These are phyloP conservation scores for Benitochromis conjunctus DNA, from an alignment of 2,113 vertebrate genomes.

Conservation along the genomic window DNA sequence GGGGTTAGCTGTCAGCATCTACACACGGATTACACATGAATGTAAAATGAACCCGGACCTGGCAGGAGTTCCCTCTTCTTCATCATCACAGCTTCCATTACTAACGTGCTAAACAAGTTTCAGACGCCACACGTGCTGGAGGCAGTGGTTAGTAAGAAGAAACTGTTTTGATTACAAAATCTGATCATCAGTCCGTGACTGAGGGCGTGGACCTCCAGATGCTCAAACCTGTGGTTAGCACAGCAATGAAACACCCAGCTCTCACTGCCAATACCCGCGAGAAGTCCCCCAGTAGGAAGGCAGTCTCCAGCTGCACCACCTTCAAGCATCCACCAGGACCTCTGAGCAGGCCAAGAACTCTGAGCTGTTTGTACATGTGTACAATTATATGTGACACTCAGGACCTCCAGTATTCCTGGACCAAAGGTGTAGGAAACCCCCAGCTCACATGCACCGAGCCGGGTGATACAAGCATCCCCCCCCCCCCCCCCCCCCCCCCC, in stretches of 20 bases:
- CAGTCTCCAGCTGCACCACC: neutral
- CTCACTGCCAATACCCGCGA: accelerated
- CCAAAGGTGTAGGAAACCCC: neutral
- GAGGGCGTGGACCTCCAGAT: accelerated
- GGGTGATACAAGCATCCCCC: accelerated
- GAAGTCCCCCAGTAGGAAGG: accelerated
- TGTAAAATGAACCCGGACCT: neutral
- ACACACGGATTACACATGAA: accelerated
- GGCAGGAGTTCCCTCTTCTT: neutral
- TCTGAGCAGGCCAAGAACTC: accelerated
- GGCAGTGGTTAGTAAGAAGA: accelerated
- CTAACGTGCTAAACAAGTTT: accelerated
- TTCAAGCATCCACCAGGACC: neutral
- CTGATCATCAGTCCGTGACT: neutral
- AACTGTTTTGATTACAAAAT: neutral
- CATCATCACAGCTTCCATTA: neutral
- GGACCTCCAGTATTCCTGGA: neutral
- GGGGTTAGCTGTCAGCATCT: accelerated
- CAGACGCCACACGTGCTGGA: accelerated
- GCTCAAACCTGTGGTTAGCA: accelerated
- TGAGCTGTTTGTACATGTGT: neutral
- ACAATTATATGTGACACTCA: neutral
- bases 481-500: too few species aligned
- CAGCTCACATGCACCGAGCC: accelerated
- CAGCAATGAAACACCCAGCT: neutral